Percentiles rank a stretch among this genome's conserved stretches.
Conservation (phyloP, 2,888 invertebrate species). For the Agonum fuliginosum region DNA sequence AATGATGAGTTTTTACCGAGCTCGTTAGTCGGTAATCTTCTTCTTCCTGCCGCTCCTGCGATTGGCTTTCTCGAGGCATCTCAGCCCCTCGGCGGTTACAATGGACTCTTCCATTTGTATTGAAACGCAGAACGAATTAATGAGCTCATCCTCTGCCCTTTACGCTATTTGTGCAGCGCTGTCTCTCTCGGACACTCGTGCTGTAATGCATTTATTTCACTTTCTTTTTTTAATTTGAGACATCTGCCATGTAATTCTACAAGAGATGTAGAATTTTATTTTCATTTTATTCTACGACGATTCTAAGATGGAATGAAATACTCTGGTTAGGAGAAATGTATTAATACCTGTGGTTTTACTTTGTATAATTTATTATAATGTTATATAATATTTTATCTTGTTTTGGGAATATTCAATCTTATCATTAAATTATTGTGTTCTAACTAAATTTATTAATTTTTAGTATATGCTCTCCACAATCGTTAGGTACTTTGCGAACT, state of each 20-base stretch:
- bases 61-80: slow-evolving; percentile 49
- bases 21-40: slow-evolving; percentile 52
- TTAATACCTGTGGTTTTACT: slow-evolving; percentile 5
- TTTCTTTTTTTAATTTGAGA: slow-evolving; percentile 36
- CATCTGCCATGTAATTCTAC: slow-evolving; percentile 10
- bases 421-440: no score
- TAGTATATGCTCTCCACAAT: no score
- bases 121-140: slow-evolving; percentile 54
- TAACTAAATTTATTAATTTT: no score
- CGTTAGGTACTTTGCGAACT: no score
- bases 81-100: slow-evolving; percentile 41
- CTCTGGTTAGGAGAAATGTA: background rate
- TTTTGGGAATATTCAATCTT: no score
- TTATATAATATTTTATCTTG: no score
- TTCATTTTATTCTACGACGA: background rate
- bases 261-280: slow-evolving; percentile 29
- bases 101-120: slow-evolving; percentile 49
- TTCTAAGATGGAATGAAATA: background rate
- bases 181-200: background rate
- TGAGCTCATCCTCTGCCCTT: slow-evolving; percentile 51
- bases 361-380: no score
- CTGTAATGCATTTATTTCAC: slow-evolving; percentile 32
- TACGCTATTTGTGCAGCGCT: slow-evolving; percentile 20
- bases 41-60: slow-evolving; percentile 46
- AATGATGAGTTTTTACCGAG: slow-evolving; percentile 55